A percentile compares a stretch with the other conserved stretches of the same genome.
Evolutionary conservation across 2,113 vertebrate genomes (phyloP).

Genomic region (Cinclus cinclus): DNA sequence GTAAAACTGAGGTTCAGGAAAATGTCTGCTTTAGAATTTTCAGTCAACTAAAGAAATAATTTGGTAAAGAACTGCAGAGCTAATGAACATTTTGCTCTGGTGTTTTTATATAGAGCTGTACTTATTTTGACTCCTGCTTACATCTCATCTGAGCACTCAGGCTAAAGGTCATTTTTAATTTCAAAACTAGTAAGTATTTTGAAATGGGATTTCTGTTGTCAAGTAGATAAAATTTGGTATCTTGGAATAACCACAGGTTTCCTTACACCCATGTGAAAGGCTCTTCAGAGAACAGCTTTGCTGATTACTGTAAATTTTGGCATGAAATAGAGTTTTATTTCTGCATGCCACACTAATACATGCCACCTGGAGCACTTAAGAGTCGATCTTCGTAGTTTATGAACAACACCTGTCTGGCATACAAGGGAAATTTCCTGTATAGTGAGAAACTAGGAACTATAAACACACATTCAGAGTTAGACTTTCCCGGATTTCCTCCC

Average conservation of each 20-base stretch:
- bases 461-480: background rate
- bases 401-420: background rate
- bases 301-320: background rate
- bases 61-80: background rate
- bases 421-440: background rate
- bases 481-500: background rate
- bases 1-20: background rate
- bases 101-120: background rate
- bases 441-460: background rate
- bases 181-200: conserved; percentile 21
- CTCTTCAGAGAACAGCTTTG: background rate
- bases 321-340: background rate
- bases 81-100: background rate
- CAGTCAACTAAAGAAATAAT: background rate
- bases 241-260: background rate
- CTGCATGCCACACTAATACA: background rate
- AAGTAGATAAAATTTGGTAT: background rate
- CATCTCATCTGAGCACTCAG: background rate
- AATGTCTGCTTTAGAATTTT: background rate
- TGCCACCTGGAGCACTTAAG: background rate
- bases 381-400: background rate
- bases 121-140: background rate
- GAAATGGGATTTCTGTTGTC: background rate
- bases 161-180: background rate
- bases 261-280: background rate